phyloP scores from a whole-genome alignment of 2,888 invertebrate species.

The Prosapia bicincta region DNA sequence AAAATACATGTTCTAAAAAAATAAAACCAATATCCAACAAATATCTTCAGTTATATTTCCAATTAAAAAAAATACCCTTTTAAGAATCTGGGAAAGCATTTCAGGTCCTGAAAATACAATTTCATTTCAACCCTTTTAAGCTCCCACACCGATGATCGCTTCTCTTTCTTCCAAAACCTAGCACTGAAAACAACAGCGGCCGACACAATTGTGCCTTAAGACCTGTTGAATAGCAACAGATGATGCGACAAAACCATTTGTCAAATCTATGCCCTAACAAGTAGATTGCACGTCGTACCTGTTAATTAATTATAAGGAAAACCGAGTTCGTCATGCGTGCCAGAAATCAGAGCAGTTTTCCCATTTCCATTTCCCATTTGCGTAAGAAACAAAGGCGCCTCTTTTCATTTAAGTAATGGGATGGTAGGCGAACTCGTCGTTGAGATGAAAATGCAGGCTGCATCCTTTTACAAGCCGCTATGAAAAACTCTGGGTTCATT shows the following conservation, averaged over 20 bases:
- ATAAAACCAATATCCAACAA: too few species aligned
- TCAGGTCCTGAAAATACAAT: too few species aligned
- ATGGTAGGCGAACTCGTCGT: background rate
- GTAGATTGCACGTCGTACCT: background rate
- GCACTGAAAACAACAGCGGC: too few species aligned
- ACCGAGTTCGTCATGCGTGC: background rate
- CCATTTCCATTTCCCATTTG: background rate
- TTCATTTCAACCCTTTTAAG: too few species aligned
- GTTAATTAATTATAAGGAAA: background rate
- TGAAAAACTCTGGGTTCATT: too few species aligned
- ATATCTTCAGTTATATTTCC: too few species aligned
- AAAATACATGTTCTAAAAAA: too few species aligned
- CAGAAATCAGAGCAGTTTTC: background rate
- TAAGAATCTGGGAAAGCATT: too few species aligned
- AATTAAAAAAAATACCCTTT: too few species aligned
- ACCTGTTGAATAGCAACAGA: background rate
- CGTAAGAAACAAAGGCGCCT: background rate
- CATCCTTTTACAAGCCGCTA: background rate
- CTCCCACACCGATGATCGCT: too few species aligned
- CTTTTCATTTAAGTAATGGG: background rate
- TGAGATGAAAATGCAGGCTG: background rate
- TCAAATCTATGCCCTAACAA: background rate
- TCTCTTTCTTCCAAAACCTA: too few species aligned
- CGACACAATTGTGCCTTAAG: too few species aligned
- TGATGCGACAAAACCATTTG: background rate